Percentiles rank a stretch among this genome's conserved stretches.
Conservation (phyloP, 2,113 vertebrate genomes). For the Myanophis thanlyinensis region DNA sequence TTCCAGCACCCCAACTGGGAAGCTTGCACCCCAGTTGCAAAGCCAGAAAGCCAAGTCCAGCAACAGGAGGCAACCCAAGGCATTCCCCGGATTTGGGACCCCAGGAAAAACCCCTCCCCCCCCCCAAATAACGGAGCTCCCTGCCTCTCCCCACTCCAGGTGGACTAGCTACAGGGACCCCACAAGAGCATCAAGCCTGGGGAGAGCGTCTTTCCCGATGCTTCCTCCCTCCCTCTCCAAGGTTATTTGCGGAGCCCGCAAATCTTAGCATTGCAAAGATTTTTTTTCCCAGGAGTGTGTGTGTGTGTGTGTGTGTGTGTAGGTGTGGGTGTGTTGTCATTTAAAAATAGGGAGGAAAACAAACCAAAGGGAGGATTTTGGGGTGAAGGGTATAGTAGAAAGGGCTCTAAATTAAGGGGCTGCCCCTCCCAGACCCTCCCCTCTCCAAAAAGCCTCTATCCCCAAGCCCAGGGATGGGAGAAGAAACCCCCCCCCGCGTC, state of each 20-base stretch:
- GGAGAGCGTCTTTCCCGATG: neutral
- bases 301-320: no score
- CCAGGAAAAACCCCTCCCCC: neutral
- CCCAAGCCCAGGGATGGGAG: neutral
- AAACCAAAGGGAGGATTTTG: neutral
- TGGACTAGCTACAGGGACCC: neutral
- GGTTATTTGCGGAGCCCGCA: neutral
- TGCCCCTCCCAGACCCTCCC: neutral
- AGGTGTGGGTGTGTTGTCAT: neutral
- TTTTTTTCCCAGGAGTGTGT: accelerated
- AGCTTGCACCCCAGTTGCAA: neutral
- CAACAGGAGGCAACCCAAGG: neutral
- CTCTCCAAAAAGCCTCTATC: neutral
- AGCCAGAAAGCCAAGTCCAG: neutral
- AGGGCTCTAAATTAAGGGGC: neutral
- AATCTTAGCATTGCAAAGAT: neutral
- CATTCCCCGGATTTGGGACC: neutral
- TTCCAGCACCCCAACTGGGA: neutral
- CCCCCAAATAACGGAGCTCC: neutral
- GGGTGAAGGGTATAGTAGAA: neutral
- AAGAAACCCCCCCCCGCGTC: no score
- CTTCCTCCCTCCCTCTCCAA: neutral
- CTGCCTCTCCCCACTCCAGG: neutral
- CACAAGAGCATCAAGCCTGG: accelerated
- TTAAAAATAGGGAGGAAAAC: neutral